These are phyloP conservation scores for Neoarius graeffei DNA, from an alignment of 2,113 vertebrate genomes.

Conservation along the genomic window DNA sequence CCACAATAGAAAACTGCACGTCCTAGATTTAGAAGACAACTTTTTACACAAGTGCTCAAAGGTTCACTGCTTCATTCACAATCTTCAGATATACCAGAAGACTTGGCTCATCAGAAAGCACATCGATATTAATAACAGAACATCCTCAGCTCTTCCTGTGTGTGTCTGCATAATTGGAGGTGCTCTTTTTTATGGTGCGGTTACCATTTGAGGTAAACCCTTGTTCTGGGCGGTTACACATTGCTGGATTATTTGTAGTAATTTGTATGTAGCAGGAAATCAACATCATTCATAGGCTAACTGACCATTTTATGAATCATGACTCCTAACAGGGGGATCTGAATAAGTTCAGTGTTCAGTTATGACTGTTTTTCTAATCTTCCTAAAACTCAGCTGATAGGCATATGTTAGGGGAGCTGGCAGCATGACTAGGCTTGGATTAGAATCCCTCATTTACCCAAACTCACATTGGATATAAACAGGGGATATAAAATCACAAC, in stretches of 20 bases:
- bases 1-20: not conserved
- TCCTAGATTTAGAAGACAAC: not conserved
- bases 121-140: not conserved
- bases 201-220: slow-evolving; percentile 5
- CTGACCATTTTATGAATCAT: not conserved
- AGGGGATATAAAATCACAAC: not conserved
- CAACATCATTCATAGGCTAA: not conserved
- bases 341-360: not conserved
- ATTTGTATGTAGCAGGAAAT: not conserved
- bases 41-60: not conserved
- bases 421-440: too few species aligned
- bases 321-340: not conserved
- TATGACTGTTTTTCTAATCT: not conserved
- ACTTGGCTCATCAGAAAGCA: not conserved
- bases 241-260: not conserved
- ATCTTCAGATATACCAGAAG: not conserved
- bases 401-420: too few species aligned
- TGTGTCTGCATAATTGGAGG: not conserved
- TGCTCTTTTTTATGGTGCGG: not conserved
- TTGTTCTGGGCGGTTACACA: not conserved
- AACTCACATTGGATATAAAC: too few species aligned
- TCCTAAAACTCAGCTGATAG: too few species aligned
- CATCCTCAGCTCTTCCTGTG: not conserved
- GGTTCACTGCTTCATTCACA: not conserved
- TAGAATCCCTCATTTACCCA: too few species aligned